Evolutionary conservation across 2,888 invertebrate genomes (phyloP).

Genomic region (Ochropacha duplaris): DNA sequence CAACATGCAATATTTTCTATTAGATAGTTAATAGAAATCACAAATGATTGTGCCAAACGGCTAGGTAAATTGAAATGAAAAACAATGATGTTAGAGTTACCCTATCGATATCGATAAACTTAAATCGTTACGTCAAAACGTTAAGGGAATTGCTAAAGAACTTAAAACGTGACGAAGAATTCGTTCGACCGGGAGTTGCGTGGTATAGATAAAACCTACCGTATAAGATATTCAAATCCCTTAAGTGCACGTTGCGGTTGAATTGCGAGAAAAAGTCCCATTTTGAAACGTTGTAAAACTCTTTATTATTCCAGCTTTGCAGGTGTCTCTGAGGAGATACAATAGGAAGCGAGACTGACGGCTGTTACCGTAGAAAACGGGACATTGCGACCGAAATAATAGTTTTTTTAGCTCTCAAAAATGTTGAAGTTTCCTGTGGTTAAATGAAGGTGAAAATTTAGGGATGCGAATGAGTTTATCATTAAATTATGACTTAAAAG

Average conservation of each 20-base stretch:
- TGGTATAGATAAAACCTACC: conserved; percentile 74
- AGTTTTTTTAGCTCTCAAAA: conserved; percentile 41
- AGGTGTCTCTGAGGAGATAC: conserved; percentile 75
- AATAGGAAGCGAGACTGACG: conserved; percentile 59
- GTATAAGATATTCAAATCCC: conserved; percentile 82
- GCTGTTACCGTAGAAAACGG: conserved; percentile 43
- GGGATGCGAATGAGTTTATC: conserved; percentile 8
- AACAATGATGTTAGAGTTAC: not conserved
- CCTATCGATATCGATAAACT: not conserved
- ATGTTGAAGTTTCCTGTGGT: conserved; percentile 28
- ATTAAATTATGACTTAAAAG: not conserved
- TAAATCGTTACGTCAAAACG: conserved; percentile 32
- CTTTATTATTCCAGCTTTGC: conserved; percentile 79
- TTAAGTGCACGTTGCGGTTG: conserved; percentile 82
- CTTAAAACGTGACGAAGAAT: conserved; percentile 64
- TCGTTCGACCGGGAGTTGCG: conserved; percentile 60
- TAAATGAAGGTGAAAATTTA: conserved; percentile 19
- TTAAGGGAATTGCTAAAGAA: conserved; percentile 61
- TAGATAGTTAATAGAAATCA: not conserved
- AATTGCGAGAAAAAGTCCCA: conserved; percentile 80
- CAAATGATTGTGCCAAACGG: too few species aligned
- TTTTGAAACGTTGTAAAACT: conserved; percentile 80
- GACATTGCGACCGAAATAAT: conserved; percentile 46
- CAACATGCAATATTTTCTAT: not conserved
- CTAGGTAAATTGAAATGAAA: not conserved